Percentiles rank a stretch among this genome's conserved stretches.
These are phyloP conservation scores for Drosophila antonietae DNA, from an alignment of 2,888 invertebrate species.

Conservation along the genomic window DNA sequence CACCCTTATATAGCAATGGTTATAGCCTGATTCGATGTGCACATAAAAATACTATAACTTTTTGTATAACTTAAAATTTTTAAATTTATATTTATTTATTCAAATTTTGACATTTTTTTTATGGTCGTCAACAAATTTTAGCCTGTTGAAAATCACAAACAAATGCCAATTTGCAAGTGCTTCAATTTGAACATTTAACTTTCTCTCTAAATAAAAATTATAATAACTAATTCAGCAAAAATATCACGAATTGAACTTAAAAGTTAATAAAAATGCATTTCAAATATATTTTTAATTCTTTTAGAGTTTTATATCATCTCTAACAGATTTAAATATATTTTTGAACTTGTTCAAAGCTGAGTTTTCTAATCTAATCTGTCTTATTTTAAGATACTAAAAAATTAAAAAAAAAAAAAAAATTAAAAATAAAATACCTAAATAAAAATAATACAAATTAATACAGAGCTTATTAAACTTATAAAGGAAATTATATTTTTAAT, in stretches of 20 bases:
- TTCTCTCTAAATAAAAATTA: not conserved
- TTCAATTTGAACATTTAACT: not conserved
- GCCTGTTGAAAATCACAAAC: not conserved
- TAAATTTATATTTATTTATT: not conserved
- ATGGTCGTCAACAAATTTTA: not conserved
- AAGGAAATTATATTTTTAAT: too few relatives aligned
- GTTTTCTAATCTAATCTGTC: too few relatives aligned
- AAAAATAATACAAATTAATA: too few relatives aligned
- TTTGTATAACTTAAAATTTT: not conserved
- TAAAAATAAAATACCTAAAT: too few relatives aligned
- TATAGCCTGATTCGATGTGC: not conserved
- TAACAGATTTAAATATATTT: not conserved
- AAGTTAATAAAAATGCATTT: not conserved
- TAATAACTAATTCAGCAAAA: not conserved
- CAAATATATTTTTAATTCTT: not conserved
- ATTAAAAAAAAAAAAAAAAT: not conserved
- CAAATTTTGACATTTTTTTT: not conserved
- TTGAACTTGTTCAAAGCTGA: not conserved
- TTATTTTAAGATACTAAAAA: not conserved
- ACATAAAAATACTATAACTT: not conserved
- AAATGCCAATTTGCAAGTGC: not conserved
- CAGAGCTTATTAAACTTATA: not conserved
- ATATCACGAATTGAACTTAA: not conserved
- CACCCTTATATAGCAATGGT: slow-evolving; percentile 1
- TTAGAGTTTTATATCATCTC: not conserved